These are phyloP conservation scores for Rapana venosa DNA, from an alignment of 2,888 invertebrate genomes.

Conservation along the genomic window DNA sequence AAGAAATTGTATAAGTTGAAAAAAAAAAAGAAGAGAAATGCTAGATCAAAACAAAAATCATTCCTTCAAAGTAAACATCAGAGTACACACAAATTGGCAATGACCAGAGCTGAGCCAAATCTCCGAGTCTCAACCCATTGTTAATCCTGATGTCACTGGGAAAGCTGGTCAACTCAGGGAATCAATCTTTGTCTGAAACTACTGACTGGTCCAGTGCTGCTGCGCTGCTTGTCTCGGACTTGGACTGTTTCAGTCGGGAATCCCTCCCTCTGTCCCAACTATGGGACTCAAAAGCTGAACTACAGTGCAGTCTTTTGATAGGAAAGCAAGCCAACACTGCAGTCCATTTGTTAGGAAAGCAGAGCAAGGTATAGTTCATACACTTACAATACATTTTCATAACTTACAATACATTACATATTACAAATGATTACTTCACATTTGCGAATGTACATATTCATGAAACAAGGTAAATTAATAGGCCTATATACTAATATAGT, in stretches of 20 bases:
- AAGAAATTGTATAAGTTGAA: neutral
- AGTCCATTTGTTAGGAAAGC: no score
- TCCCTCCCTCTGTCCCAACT: constrained; percentile 54
- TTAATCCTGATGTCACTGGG: constrained; percentile 73
- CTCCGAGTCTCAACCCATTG: constrained; percentile 70
- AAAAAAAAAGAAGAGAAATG: neutral
- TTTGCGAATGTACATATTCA: no score
- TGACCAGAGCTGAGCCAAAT: neutral
- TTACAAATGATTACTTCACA: no score
- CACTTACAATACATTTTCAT: no score
- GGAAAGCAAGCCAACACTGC: no score
- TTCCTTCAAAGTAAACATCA: no score
- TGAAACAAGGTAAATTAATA: no score
- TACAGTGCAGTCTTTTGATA: no score
- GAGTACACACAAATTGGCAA: no score
- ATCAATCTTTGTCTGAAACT: constrained; percentile 71
- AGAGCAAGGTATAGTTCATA: no score
- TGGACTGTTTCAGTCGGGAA: constrained; percentile 49
- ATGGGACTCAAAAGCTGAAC: neutral
- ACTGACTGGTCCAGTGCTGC: constrained; percentile 68
- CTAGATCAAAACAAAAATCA: neutral
- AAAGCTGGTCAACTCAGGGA: constrained; percentile 68
- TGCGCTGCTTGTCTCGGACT: constrained; percentile 53
- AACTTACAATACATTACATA: no score
- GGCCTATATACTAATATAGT: no score